Evolutionary conservation across 2,113 vertebrate genomes (phyloP).

Genomic region (Asarcornis scutulata): DNA sequence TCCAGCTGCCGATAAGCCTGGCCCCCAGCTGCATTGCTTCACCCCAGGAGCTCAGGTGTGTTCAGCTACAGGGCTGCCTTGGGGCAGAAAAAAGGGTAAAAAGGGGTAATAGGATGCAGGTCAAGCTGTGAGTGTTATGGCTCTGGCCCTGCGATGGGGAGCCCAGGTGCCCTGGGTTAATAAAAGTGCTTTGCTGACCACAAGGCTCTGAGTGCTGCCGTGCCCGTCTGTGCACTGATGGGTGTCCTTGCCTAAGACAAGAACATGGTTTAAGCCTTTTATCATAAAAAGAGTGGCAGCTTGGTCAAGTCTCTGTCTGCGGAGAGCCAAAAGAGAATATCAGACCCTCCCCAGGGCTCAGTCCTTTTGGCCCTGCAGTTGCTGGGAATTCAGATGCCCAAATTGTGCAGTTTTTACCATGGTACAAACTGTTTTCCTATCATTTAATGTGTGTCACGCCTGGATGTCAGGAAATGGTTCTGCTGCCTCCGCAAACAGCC

Average conservation of each 20-base stretch:
- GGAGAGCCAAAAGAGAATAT: background rate
- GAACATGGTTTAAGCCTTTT: no score
- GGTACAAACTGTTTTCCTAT: background rate
- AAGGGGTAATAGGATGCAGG: background rate
- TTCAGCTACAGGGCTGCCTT: background rate
- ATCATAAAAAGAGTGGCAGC: no score
- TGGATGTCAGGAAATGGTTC: background rate
- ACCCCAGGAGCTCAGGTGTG: no score
- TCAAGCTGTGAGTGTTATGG: background rate
- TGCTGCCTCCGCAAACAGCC: background rate
- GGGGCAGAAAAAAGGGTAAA: no score
- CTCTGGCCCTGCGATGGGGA: background rate
- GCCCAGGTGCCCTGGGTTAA: background rate
- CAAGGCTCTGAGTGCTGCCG: no score
- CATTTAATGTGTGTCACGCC: background rate
- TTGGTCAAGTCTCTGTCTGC: no score
- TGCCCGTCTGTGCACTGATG: no score
- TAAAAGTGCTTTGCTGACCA: no score
- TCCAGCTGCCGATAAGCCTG: background rate
- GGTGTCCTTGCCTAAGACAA: no score
- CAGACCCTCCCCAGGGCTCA: background rate
- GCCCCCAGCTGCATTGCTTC: background rate
- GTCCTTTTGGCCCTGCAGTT: background rate
- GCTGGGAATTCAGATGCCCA: background rate
- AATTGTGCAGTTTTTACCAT: background rate